Evolutionary conservation across 2,797 vertebrate genomes (phyloP), one percentile per base, ranked within the genome.

Genomic region (Spondyliosoma cantharus): DNA sequence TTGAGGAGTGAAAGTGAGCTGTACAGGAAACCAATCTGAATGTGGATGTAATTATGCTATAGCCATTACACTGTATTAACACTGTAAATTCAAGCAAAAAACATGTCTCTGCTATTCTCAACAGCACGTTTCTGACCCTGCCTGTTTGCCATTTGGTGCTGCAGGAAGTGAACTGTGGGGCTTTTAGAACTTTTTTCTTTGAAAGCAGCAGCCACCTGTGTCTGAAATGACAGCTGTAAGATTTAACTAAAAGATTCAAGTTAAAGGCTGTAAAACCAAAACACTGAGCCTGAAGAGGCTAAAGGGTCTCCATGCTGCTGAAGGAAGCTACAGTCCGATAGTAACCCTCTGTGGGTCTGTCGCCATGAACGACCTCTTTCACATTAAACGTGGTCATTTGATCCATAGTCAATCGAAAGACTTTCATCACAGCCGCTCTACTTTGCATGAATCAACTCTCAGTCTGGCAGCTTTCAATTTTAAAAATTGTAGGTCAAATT

Each of bases 401-500:
- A 53, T 13, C 24, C 2, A 0, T 11, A 7, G 22, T 49, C n/a
- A 8, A 45, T 25, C 19, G 0, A 19, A 62, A 66, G 9, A 15
- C 12, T 16, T 32, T 49, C 27, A 58, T 45, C 9, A 17, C 13
- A 25, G 20, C 43, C 27, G 25, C 50, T 62, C 52, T 27, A 53
- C 57, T 19, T 25, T 1, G 3, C n/a, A 22, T 19, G 12, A 24
- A 42, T 25, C 20, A 27, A 29, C 14, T 7, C 1, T 8, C 2
- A 9, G n/a, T 1, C 16, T 25, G 22, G 14, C 48, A 57, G 57
- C n/a, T 71, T 52, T 67, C 19, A 1, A 12, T 67, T 71, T 53
- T 19, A 20, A 68, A 24, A 72, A 67, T 65, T 46, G 62, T 0
- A 49, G 62, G 43, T 49, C 37, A 19, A 25, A 49, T 56, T n/a